Conservation (phyloP, 2,888 invertebrate genomes). For the Ichneumoninae sp. region DNA sequence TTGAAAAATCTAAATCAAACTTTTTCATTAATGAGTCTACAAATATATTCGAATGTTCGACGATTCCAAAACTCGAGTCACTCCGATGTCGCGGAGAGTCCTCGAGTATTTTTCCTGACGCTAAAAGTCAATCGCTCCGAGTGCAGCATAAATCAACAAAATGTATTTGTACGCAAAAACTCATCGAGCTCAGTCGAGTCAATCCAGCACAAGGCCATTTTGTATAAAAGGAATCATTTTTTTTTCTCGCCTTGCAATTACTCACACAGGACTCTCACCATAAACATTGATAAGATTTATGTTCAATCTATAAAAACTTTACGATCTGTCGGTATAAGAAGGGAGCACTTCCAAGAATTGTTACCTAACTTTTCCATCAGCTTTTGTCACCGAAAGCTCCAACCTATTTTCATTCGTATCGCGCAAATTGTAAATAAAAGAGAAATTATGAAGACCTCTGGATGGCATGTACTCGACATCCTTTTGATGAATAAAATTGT, state of each 20-base stretch:
- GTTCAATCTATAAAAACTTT: constrained; percentile 25
- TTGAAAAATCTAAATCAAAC: too few species aligned
- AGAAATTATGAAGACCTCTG: background rate
- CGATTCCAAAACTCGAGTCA: background rate
- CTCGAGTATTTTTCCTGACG: background rate
- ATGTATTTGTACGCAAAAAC: background rate
- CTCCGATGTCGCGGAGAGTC: background rate
- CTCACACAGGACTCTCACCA: too few species aligned
- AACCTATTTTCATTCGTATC: background rate
- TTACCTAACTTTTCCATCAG: too few species aligned
- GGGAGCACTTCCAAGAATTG: background rate
- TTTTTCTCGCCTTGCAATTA: background rate
- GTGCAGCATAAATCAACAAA: background rate
- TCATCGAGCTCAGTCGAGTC: background rate
- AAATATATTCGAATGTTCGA: background rate
- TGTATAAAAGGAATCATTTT: background rate
- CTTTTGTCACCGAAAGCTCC: too few species aligned
- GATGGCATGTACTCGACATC: background rate
- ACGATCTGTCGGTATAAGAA: constrained; percentile 26
- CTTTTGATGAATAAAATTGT: background rate
- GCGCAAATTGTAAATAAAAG: background rate
- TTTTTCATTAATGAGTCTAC: background rate
- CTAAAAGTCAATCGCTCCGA: background rate
- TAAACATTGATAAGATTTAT: constrained; percentile 26
- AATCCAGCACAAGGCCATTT: background rate